These are phyloP conservation scores for Calameuta filiformis DNA, from an alignment of 2,888 invertebrate genomes.

Conservation along the genomic window DNA sequence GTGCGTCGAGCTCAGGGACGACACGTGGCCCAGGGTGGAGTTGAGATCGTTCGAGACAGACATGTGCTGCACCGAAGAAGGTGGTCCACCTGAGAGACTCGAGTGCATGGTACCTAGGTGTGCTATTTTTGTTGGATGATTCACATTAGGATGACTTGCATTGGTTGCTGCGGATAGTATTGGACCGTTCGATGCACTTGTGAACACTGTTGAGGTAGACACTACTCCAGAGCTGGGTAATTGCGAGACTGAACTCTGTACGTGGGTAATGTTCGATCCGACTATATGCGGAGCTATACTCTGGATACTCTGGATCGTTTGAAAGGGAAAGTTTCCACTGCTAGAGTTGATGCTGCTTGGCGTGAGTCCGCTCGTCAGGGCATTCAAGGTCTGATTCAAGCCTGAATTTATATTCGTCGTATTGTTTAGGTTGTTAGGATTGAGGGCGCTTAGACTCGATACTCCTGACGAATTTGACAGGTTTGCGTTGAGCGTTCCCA, in stretches of 20 bases:
- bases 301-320: constrained; percentile 62
- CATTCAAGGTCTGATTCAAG: constrained; percentile 44
- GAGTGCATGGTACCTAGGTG: constrained; percentile 61
- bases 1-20: constrained; percentile 27
- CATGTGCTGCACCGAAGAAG: constrained; percentile 47
- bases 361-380: constrained; percentile 51
- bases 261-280: constrained; percentile 56
- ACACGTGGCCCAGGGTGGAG: constrained; percentile 49
- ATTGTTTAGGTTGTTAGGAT: constrained; percentile 43
- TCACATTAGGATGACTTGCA: constrained; percentile 42
- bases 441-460: constrained; percentile 49
- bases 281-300: constrained; percentile 62
- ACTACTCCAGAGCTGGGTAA: constrained; percentile 49
- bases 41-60: constrained; percentile 49
- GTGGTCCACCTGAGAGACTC: constrained; percentile 49
- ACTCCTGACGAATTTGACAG: constrained; percentile 50
- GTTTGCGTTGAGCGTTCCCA: constrained; percentile 53
- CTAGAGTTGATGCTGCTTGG: constrained; percentile 48
- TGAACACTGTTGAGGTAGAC: constrained; percentile 54
- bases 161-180: constrained; percentile 48
- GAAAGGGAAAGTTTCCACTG: constrained; percentile 60
- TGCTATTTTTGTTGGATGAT: constrained; percentile 51
- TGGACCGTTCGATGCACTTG: constrained; percentile 55
- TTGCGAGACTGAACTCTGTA: constrained; percentile 49
- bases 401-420: constrained; percentile 36